phyloP scores from a whole-genome alignment of 2,113 vertebrate genomes.

The Lonchura striata region DNA sequence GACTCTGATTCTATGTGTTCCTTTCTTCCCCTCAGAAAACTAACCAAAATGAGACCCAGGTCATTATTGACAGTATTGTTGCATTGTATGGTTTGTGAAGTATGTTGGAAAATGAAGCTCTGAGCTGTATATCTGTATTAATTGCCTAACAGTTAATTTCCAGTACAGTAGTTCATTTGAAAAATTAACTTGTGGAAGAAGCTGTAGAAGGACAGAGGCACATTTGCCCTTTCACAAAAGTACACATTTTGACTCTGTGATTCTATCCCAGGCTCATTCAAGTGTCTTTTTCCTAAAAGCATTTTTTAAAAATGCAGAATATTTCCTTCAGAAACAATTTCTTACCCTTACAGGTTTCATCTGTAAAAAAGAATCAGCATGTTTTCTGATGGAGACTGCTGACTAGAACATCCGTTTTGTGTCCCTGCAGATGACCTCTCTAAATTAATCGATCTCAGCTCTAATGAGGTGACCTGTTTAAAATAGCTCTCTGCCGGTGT shows the following conservation, averaged over 20 bases:
- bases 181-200: background rate
- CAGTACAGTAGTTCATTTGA: background rate
- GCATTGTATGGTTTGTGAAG: background rate
- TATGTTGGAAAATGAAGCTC: background rate
- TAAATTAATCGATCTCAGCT: background rate
- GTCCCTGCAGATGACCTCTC: slow-evolving; percentile 1
- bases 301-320: background rate
- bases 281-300: background rate
- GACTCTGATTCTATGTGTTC: background rate
- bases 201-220: background rate
- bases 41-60: background rate
- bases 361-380: background rate
- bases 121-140: background rate
- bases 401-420: background rate
- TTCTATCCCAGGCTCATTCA: background rate
- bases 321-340: background rate
- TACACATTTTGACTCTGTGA: background rate
- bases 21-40: background rate
- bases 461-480: background rate
- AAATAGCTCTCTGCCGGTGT: background rate
- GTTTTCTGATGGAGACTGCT: background rate
- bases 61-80: background rate
- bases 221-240: background rate
- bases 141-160: background rate
- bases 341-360: background rate